Evolutionary conservation across 2,797 vertebrate species (phyloP).

Genomic region (Anguilla anguilla): DNA sequence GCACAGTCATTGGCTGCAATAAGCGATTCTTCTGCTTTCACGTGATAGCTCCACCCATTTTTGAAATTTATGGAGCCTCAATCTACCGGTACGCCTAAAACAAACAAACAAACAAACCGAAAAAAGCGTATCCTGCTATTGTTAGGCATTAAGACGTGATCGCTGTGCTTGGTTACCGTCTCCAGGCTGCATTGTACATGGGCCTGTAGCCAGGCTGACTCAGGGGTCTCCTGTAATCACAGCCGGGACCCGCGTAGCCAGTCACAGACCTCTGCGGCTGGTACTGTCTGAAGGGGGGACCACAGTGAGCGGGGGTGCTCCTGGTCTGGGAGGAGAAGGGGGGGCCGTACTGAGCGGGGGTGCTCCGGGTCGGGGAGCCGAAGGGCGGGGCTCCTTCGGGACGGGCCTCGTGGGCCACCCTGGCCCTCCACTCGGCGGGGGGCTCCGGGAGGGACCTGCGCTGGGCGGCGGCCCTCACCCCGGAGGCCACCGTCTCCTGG

Average conservation of each 20-base stretch:
- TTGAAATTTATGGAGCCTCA: background rate
- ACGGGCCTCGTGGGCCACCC: constrained; percentile 63
- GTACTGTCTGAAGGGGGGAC: constrained; percentile 74
- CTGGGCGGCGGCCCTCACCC: constrained; percentile 74
- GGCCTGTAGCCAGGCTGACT: constrained; percentile 68
- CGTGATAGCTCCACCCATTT: background rate
- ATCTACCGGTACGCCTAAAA: background rate
- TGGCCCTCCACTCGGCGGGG: constrained; percentile 80
- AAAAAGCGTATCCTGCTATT: background rate
- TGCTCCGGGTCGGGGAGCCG: constrained; percentile 52
- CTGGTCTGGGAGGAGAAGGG: constrained; percentile 58
- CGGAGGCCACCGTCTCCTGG: constrained; percentile 75
- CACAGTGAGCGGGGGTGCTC: constrained; percentile 58
- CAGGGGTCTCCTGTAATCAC: constrained; percentile 59
- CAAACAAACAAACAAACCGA: too few species aligned
- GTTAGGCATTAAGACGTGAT: background rate
- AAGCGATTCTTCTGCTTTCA: background rate
- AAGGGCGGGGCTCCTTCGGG: constrained; percentile 42
- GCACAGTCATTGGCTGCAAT: background rate
- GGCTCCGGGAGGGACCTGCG: constrained; percentile 79
- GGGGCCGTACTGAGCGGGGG: constrained; percentile 63
- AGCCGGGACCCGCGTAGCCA: constrained; percentile 67
- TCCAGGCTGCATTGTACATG: constrained; percentile 71
- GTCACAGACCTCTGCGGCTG: constrained; percentile 66
- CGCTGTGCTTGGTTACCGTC: constrained; percentile 52